A percentile compares a stretch with the other conserved stretches of the same genome.
Conservation (phyloP, 2,797 vertebrate species). For the Cyclura pinguis region DNA sequence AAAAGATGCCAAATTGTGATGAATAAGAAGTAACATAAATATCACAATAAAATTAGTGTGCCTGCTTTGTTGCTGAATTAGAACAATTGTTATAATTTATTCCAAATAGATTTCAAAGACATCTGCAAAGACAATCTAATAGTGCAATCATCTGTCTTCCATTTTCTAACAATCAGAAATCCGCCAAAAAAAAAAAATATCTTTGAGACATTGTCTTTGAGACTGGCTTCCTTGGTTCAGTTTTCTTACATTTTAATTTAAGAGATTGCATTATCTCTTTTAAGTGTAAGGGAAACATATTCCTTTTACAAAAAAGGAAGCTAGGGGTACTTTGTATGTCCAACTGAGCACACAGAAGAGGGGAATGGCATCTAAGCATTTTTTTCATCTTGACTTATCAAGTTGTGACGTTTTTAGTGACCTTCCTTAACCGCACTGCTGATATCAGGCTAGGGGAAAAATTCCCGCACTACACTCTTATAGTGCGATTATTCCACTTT, state of each 20-base stretch:
- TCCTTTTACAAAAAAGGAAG: background rate
- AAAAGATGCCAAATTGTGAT: background rate
- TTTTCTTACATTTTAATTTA: background rate
- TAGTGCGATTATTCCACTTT: too few species aligned
- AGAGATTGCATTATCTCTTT: background rate
- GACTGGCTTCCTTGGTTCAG: too few species aligned
- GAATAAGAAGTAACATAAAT: background rate
- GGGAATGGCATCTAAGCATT: too few species aligned
- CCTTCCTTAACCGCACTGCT: background rate
- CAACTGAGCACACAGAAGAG: background rate
- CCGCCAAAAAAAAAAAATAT: background rate
- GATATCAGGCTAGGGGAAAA: background rate
- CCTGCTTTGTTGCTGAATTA: conserved; percentile 15
- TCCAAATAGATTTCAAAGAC: conserved; percentile 13
- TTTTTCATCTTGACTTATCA: background rate
- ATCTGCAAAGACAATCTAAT: background rate
- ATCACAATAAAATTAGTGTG: conserved; percentile 31
- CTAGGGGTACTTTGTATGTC: background rate
- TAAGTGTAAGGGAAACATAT: background rate
- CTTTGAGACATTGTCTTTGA: background rate
- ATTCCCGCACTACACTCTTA: too few species aligned
- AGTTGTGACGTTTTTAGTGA: background rate
- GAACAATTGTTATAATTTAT: background rate
- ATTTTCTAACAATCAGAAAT: background rate
- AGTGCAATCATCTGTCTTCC: background rate